Conservation (phyloP, 1,140 invertebrate species). For the Apis dorsata region DNA sequence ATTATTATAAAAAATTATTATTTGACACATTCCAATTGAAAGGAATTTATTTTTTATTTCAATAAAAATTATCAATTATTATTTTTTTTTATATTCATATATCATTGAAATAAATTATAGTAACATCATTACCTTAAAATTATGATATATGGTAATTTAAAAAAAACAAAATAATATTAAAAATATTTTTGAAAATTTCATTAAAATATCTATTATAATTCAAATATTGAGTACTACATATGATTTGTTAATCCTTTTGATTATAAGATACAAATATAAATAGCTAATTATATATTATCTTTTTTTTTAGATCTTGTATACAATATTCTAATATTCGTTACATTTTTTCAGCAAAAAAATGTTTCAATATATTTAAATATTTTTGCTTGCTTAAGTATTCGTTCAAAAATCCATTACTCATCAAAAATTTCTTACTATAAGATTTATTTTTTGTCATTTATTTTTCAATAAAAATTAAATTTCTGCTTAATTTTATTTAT, state of each 20-base stretch:
- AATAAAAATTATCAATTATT: constrained; percentile 23
- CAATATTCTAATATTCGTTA: no score
- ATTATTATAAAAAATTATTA: constrained; percentile 10
- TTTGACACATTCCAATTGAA: not conserved
- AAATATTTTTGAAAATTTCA: constrained; percentile 39
- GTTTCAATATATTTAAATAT: no score
- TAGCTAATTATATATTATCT: constrained; percentile 29
- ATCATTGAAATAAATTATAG: constrained; percentile 19
- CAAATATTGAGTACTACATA: constrained; percentile 23
- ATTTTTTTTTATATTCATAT: constrained; percentile 32
- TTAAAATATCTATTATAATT: constrained; percentile 36
- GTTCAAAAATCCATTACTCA: no score
- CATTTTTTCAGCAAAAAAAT: no score
- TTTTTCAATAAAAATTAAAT: no score
- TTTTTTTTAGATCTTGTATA: constrained; percentile 7
- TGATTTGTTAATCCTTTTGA: not conserved
- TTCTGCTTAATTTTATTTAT: no score
- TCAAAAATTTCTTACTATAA: no score
- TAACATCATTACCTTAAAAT: constrained; percentile 55
- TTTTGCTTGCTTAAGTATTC: no score
- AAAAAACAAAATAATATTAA: constrained; percentile 48
- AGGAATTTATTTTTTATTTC: not conserved
- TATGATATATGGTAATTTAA: constrained; percentile 25
- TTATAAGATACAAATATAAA: constrained; percentile 53
- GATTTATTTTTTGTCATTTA: no score